These are phyloP conservation scores for Marronus borbonicus DNA, from an alignment of 2,888 invertebrate genomes.

Conservation along the genomic window DNA sequence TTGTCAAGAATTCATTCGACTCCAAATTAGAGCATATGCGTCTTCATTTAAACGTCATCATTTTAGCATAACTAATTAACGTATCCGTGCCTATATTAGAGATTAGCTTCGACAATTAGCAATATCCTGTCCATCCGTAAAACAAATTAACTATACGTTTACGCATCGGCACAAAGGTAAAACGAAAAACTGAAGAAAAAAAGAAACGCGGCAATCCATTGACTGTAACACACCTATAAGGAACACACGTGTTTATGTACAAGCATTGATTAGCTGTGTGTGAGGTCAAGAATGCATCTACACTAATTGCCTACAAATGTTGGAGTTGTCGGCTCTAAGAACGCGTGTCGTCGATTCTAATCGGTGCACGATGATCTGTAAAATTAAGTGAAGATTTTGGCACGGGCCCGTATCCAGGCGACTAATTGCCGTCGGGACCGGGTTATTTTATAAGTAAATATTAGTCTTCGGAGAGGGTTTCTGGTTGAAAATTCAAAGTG, in stretches of 20 bases:
- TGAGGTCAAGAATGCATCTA: conserved; percentile 56
- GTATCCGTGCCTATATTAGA: no score
- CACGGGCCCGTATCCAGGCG: conserved; percentile 64
- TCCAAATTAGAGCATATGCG: no score
- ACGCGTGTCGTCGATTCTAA: conserved; percentile 55
- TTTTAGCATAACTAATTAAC: no score
- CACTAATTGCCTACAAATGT: conserved; percentile 53
- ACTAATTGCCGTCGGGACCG: conserved; percentile 37
- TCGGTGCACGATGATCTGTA: conserved; percentile 55
- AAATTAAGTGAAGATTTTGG: conserved; percentile 67
- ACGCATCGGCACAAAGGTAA: neutral
- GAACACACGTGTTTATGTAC: neutral
- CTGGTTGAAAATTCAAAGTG: no score
- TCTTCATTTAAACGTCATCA: no score
- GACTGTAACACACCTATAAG: neutral
- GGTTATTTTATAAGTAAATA: no score
- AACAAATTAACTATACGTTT: conserved; percentile 1
- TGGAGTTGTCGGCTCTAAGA: neutral
- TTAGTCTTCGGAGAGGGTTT: no score
- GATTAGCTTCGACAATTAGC: conserved; percentile 7
- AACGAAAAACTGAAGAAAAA: no score
- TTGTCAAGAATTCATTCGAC: no score
- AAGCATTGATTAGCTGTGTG: conserved; percentile 48
- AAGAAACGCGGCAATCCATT: no score
- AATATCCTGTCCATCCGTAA: neutral